phyloP scores from a whole-genome alignment of 2,113 vertebrate species.

The Sinosuthora webbiana region DNA sequence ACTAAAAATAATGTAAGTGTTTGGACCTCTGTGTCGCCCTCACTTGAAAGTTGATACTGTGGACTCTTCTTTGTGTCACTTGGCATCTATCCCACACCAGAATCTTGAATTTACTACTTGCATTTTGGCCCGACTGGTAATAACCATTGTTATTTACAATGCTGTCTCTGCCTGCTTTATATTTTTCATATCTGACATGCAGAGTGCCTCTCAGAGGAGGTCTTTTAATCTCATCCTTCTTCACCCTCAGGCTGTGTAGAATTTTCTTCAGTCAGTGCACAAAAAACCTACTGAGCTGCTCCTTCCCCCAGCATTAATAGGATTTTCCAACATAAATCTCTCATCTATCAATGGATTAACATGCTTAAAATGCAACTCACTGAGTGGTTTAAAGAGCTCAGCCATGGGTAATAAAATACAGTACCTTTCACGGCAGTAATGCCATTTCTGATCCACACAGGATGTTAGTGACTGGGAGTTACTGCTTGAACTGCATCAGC shows the following conservation, averaged over 20 bases:
- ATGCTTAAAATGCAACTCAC: neutral
- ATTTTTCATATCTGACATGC: neutral
- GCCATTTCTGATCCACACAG: neutral
- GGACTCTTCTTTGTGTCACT: neutral
- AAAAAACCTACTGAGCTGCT: neutral
- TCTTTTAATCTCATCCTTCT: constrained; percentile 3
- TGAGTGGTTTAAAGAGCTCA: neutral
- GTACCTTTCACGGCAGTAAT: neutral
- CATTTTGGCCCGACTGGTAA: neutral
- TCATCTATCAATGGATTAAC: constrained; percentile 22
- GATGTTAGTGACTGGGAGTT: neutral
- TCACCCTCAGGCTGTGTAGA: neutral
- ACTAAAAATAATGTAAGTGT: constrained; percentile 8
- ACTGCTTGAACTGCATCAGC: neutral
- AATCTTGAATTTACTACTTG: neutral
- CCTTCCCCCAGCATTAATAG: neutral
- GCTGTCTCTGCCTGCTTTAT: neutral
- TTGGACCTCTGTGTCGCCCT: neutral
- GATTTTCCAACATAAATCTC: neutral
- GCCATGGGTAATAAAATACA: neutral
- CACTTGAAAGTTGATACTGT: neutral
- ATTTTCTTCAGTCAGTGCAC: neutral
- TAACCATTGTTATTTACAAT: neutral
- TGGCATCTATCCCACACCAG: neutral
- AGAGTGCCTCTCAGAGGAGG: neutral